Evolutionary conservation across 2,113 vertebrate genomes (phyloP), one percentile per base, ranked within the genome.

Genomic region (Phalacrocorax brasilianus): DNA sequence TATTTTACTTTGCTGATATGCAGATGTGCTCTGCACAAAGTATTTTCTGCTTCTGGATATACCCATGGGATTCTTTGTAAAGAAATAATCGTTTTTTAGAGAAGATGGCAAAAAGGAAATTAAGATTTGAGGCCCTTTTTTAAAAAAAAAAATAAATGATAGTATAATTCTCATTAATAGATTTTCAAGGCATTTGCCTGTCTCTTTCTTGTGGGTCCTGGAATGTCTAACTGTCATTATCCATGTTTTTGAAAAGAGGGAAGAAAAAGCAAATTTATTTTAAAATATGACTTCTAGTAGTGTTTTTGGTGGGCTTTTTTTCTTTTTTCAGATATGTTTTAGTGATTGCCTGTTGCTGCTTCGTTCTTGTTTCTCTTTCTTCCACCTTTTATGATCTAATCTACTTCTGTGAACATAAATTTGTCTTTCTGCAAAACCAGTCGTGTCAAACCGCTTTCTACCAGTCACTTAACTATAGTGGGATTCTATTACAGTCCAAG

Each of bases 401-500:
- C 28, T 82, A 18, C 26, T 67, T 75, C 22, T 83, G 47, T 82
- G 58, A 70, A 67, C 65, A 35, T 62, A 67, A 72, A 71, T 94
- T 88, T 93, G 10, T 75, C 44, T 94, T 55, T 83, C n/a, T 90
- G 27, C 30, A 58, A 67, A 97, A 63, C n/a, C 42, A 61, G 49
- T 78, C 2, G 0, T 80, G 67, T 79, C 81, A 82, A 76, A 93
- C 66, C 1, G 5, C 52, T 93, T 93, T 58, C 50, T 91, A 8
- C 89, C 24, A 62, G 61, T 80, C 62, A 44, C 66, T 79, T 85
- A 68, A 70, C 74, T 82, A 0, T 16, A 66, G 77, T 74, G 67
- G 58, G 77, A 85, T 91, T 95, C 74, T 93, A 55, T 93, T 95
- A 55, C 50, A 93, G 56, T 94, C 84, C 74, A 62, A 88, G 81